Evolutionary conservation across 2,888 invertebrate genomes (phyloP), one percentile per base, ranked within the genome.

Genomic region (Phanerotoma sp.): DNA sequence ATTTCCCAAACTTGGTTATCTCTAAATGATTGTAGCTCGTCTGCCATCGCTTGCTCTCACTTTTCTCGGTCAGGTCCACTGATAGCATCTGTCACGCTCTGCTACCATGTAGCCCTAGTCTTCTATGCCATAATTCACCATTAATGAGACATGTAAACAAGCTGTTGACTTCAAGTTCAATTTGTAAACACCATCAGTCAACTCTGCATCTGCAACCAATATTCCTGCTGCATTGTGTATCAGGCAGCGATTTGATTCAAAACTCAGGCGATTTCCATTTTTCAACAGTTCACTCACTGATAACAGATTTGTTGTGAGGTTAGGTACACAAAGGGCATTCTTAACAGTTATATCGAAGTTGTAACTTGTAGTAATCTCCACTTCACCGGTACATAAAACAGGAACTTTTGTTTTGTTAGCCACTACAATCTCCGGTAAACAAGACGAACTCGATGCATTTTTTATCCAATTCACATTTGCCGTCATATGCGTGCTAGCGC

Each of bases 11-110:
- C n/a, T n/a, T n/a, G n/a, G n/a, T n/a, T n/a, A n/a, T n/a, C n/a
- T 70, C 72, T 7, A 66, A 47, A 2, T 75, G 77, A n/a, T 45
- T n/a, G 3, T 52, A 59, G 51, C 72, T 67, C 73, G 75, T 70
- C 20, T 72, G 70, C 35, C 73, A 74, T 60, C 73, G 73, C 6
- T 75, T n/a, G n/a, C n/a, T n/a, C n/a, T n/a, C n/a, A n/a, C n/a
- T n/a, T n/a, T n/a, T n/a, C n/a, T n/a, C n/a, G n/a, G n/a, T n/a
- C n/a, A n/a, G n/a, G n/a, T n/a, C n/a, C n/a, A n/a, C n/a, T n/a
- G n/a, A n/a, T n/a, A n/a, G n/a, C n/a, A n/a, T n/a, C n/a, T n/a
- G n/a, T n/a, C n/a, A n/a, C n/a, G n/a, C n/a, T n/a, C 20, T 20
- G 4, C 15, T 37, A 11, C 20, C 20, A 5, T 18, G 3, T 6